Conservation (phyloP, 2,113 vertebrate genomes). For the Columba livia region DNA sequence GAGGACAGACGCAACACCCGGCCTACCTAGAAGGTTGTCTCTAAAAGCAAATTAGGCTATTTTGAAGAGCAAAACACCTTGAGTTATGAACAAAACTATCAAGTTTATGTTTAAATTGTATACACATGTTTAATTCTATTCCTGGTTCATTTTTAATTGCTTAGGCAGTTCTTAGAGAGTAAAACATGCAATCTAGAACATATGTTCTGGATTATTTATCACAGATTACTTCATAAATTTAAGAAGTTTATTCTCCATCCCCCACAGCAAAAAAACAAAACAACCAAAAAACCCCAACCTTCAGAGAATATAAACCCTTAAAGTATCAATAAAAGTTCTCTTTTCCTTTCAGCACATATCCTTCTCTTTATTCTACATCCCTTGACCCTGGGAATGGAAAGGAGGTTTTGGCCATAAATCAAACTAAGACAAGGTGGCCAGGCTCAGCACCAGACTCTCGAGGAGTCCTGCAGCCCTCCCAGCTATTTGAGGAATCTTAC, state of each 20-base stretch:
- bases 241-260: constrained; percentile 60
- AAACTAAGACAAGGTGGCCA: constrained; percentile 14
- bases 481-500: constrained; percentile 30
- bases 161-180: constrained; percentile 10
- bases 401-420: constrained; percentile 8
- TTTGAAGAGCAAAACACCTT: neutral
- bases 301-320: neutral
- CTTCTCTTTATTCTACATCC: constrained; percentile 60
- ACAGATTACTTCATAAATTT: constrained; percentile 36
- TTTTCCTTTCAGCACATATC: constrained; percentile 27
- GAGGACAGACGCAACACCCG: neutral
- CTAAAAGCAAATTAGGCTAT: neutral
- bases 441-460: constrained; percentile 58
- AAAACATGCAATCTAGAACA: constrained; percentile 28
- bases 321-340: constrained; percentile 55
- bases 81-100: neutral
- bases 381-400: constrained; percentile 12
- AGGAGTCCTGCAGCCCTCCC: constrained; percentile 22
- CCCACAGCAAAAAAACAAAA: neutral
- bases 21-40: neutral
- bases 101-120: neutral
- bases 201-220: constrained; percentile 39
- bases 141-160: constrained; percentile 46
- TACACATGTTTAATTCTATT: constrained; percentile 11
- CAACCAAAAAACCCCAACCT: neutral